Percentiles rank a stretch among this genome's conserved stretches.
phyloP scores from a whole-genome alignment of 2,888 invertebrate species.

The Siphonodentalium dalli region DNA sequence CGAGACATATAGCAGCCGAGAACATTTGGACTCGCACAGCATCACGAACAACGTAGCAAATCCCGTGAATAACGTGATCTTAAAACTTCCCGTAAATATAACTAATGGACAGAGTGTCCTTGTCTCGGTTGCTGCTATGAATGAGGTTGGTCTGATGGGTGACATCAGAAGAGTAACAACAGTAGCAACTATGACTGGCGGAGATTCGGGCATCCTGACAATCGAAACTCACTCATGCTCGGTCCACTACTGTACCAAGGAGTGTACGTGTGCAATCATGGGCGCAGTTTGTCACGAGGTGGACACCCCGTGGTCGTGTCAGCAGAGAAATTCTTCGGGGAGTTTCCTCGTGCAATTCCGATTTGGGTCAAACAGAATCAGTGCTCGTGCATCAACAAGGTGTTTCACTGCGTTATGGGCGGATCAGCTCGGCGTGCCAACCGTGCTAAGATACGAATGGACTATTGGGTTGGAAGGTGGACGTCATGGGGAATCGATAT shows the following conservation, averaged over 20 bases:
- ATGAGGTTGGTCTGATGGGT: neutral
- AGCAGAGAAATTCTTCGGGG: neutral
- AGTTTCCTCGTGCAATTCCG: no score
- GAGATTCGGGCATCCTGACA: neutral
- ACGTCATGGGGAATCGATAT: slow-evolving; percentile 28
- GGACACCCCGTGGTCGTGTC: no score
- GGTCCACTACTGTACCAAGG: no score
- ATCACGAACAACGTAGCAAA: no score
- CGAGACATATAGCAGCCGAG: no score
- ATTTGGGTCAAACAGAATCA: no score
- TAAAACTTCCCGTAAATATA: neutral
- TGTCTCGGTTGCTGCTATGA: slow-evolving; percentile 2
- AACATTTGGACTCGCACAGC: neutral
- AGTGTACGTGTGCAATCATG: no score
- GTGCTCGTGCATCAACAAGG: no score
- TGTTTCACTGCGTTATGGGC: no score
- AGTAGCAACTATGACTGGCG: neutral
- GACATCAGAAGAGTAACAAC: slow-evolving; percentile 1
- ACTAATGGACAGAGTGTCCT: neutral
- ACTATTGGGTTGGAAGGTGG: slow-evolving; percentile 27
- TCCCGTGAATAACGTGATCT: neutral
- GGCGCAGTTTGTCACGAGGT: no score
- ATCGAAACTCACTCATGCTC: slow-evolving; percentile 13
- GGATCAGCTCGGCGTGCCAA: no score
- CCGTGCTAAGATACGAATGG: slow-evolving; percentile 30